phyloP scores from a whole-genome alignment of 2,113 vertebrate genomes.

The Condylura cristata region DNA sequence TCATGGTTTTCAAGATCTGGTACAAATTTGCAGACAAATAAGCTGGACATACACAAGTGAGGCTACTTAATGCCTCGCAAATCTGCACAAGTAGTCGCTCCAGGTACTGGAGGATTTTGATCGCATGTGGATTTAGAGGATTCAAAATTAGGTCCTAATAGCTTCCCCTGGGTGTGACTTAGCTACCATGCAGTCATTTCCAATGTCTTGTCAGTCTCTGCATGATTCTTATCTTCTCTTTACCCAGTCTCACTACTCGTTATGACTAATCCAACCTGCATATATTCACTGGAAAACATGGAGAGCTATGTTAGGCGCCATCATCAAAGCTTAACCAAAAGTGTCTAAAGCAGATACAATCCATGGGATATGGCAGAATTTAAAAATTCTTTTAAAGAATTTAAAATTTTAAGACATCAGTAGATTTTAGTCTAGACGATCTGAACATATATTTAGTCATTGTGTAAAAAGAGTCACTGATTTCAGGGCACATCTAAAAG shows the following conservation, averaged over 20 bases:
- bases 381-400: too few relatives aligned
- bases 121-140: conserved; percentile 33
- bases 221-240: background rate
- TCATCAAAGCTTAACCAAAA: background rate
- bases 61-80: conserved; percentile 38
- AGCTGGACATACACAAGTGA: background rate
- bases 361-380: background rate
- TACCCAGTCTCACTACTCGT: background rate
- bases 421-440: background rate
- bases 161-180: conserved; percentile 47
- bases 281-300: background rate
- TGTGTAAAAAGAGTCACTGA: conserved; percentile 21
- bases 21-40: conserved; percentile 40
- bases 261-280: background rate
- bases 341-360: background rate
- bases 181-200: background rate
- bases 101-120: background rate
- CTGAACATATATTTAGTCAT: background rate
- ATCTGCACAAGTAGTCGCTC: conserved; percentile 28
- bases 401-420: background rate
- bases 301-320: background rate
- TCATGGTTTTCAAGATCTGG: background rate
- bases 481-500: conserved; percentile 6
- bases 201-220: background rate
- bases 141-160: conserved; percentile 39